Base-by-base conservation (phyloP, 2,113 vertebrate species). In the Serinus canaria region DNA sequence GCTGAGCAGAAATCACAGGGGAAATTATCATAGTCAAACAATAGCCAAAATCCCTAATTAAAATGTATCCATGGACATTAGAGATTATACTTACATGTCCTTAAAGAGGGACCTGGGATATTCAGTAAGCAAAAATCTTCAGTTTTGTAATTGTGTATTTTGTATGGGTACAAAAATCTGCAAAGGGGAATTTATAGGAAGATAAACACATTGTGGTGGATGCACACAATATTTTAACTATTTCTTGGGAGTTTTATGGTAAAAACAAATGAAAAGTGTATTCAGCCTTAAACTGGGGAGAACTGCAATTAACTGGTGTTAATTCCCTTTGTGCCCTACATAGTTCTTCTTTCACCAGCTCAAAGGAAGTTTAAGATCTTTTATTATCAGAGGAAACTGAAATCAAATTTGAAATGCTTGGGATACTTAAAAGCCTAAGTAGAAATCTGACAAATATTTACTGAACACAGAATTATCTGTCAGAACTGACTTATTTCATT, bases 11-110 rank as follows among this genome's bases (percentile, higher is more conserved):
- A 94, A 89, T 50, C 50, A 4, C 49, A 58, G 39, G 43, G 63
- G 87, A 94, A 92, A 91, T 94, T 49, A 75, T 66, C 25, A 28
- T 47, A 56, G 35, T 44, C 87, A 93, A 92, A 88, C 53, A 73
- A 79, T n/a, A 82, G 53, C 41, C 49, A 72, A 72, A 68, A 88
- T 88, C 35, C n/a, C 75, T 90, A 73, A 83, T 83, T 93, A 86
- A 85, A 80, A 86, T 68, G 31, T 88, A 60, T 63, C 75, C 52
- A 35, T 43, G 50, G 67, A 86, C 35, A 81, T 8, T 31, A 60
- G 24, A 70, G 28, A 27, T 91, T 70, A 43, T 53, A 55, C 62
- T 56, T 77, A 58, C 24, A 70, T 10, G 60, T 70, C 55, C 30
- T 77, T 83, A 88, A 92, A 83, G 63, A 90, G 75, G 12, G 28